A percentile compares a stretch with the other conserved stretches of the same genome.
These are phyloP conservation scores for Anthophora plumipes DNA, from an alignment of 2,888 invertebrate genomes.

Conservation along the genomic window DNA sequence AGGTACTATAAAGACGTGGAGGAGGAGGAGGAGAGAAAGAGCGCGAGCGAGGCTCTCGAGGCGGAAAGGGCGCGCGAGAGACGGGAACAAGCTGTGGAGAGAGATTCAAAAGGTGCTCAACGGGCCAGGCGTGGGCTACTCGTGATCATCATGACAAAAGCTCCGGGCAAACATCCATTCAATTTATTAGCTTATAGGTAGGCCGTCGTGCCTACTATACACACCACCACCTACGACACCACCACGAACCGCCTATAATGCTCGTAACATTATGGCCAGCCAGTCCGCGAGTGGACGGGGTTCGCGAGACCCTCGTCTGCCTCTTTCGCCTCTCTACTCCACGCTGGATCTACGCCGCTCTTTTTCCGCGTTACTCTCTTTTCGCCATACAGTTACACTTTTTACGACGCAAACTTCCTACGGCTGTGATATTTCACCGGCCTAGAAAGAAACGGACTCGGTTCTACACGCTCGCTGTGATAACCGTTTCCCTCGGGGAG, in stretches of 20 bases:
- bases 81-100: constrained; percentile 56
- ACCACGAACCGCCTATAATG: constrained; percentile 73
- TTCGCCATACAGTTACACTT: constrained; percentile 64
- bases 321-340: constrained; percentile 17
- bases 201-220: constrained; percentile 71
- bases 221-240: constrained; percentile 79
- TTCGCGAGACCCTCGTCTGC: constrained; percentile 38
- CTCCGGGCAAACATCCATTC: constrained; percentile 80
- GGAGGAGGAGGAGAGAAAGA: neutral
- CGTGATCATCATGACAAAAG: constrained; percentile 83
- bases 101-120: constrained; percentile 75
- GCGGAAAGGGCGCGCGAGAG: constrained; percentile 15
- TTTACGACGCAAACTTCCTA: constrained; percentile 60
- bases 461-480: neutral
- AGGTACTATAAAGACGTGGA: neutral
- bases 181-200: constrained; percentile 83
- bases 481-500: neutral
- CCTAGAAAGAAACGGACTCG: constrained; percentile 23
- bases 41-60: neutral
- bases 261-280: constrained; percentile 76
- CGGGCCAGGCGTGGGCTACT: constrained; percentile 77
- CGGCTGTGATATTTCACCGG: constrained; percentile 60
- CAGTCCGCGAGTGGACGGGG: constrained; percentile 58
- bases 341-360: constrained; percentile 9
- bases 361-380: constrained; percentile 49